Conservation (phyloP, 2,113 vertebrate genomes). For the Prunella himalayana region DNA sequence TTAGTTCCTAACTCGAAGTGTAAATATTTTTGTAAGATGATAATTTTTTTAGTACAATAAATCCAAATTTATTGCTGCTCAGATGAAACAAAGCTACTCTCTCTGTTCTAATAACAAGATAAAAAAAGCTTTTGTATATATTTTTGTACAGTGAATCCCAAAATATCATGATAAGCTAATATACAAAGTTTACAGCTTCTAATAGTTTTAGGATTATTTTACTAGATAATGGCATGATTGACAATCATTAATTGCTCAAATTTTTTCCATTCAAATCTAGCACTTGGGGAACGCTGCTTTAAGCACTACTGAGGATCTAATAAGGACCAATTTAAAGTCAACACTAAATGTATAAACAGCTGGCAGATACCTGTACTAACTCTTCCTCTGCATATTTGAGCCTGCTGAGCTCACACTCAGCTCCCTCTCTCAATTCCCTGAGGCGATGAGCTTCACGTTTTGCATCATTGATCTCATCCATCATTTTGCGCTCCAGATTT, state of each 20-base stretch:
- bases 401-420: slow-evolving; percentile 92
- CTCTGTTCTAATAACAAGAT: background rate
- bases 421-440: slow-evolving; percentile 88
- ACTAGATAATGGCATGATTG: background rate
- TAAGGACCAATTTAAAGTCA: background rate
- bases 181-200: background rate
- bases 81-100: background rate
- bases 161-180: background rate
- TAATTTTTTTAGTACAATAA: background rate
- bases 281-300: background rate
- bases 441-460: slow-evolving; percentile 92
- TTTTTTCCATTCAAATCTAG: background rate
- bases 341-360: background rate
- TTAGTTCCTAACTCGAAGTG: background rate
- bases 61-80: background rate
- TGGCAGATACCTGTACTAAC: slow-evolving; percentile 85
- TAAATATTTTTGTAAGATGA: background rate
- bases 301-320: background rate
- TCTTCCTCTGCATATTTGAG: slow-evolving; percentile 98
- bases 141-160: background rate
- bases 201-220: background rate
- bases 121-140: background rate
- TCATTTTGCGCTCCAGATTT: slow-evolving; percentile 97
- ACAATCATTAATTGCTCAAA: background rate
- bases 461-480: slow-evolving; percentile 92